Base-by-base conservation (phyloP, 2,888 invertebrate genomes). In the Ophonus ardosiacus region DNA sequence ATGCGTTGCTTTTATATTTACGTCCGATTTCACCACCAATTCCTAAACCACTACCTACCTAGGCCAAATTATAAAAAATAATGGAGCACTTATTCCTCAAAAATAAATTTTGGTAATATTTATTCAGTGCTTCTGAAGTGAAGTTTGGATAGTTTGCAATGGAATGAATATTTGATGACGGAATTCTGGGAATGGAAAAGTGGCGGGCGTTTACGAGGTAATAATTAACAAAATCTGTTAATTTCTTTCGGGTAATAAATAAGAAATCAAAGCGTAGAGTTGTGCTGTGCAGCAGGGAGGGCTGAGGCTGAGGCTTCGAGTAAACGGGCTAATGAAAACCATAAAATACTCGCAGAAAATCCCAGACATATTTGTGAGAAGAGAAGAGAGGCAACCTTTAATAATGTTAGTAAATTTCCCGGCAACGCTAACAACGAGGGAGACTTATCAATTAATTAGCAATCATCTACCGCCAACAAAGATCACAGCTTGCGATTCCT, bases 371-470 rank as follows among this genome's bases (percentile, higher is more conserved):
- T 90, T 90, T 91, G 90, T 89, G 90, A 90, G 89, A 31, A 31
- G 21, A 21, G 21, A 21, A 21, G 31, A 31, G 31, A 31, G 5
- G 88, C 87, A 86, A 86, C 87, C 85, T 90, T 90, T 91, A 91
- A 91, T 91, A 91, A 90, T 90, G 90, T 90, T 90, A 89, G 90
- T 90, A 89, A 91, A 91, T 90, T 90, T 90, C 90, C 90, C 88
- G 88, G 90, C 89, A 90, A 90, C 90, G 90, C 90, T 82, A 91
- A 90, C 90, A 90, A 90, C 90, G 90, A 88, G 89, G 15, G 76
- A 43, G 83, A 91, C 90, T 91, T 91, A 91, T 91, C 91, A 91
- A 91, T 91, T 91, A 91, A 91, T 91, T 91, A 91, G 91, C 90
- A 91, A 91, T 91, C 90, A 90, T 90, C 43, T 51, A 51, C 43